A percentile compares a stretch with the other conserved stretches of the same genome.
phyloP scores from a whole-genome alignment of 2,888 invertebrate genomes.

The Pherbina coryleti region DNA sequence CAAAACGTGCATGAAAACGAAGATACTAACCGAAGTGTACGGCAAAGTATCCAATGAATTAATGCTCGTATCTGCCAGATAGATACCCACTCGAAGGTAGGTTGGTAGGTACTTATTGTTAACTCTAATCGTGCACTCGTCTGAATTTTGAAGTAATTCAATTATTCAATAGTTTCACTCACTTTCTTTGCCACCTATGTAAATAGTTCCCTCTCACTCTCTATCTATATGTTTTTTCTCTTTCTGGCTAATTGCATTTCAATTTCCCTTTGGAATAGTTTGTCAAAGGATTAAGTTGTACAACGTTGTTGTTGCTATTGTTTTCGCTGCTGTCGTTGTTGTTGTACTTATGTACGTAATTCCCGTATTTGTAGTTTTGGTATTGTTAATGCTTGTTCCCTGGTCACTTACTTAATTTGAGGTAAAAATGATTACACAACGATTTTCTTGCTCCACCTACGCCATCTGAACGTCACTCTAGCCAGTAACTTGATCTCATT shows the following conservation, averaged over 20 bases:
- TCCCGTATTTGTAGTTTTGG: conserved; percentile 18
- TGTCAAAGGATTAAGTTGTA: conserved; percentile 59
- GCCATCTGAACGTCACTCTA: background rate
- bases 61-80: background rate
- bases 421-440: conserved; percentile 37
- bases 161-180: conserved; percentile 31
- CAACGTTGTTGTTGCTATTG: background rate
- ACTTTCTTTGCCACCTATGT: conserved; percentile 12
- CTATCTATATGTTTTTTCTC: background rate
- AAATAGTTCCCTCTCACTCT: background rate
- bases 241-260: conserved; percentile 53
- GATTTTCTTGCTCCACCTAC: conserved; percentile 1
- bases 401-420: conserved; percentile 42
- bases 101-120: background rate
- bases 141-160: conserved; percentile 28
- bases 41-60: background rate
- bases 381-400: conserved; percentile 35
- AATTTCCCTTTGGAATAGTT: conserved; percentile 56
- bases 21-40: background rate
- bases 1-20: conserved; percentile 4
- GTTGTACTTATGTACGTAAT: conserved; percentile 30
- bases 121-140: background rate
- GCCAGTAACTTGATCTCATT: conserved; percentile 20
- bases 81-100: background rate
- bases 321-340: conserved; percentile 6